A percentile compares a stretch with the other conserved stretches of the same genome.
Conservation (phyloP, 2,888 invertebrate species). For the Drosophila prolongata region DNA sequence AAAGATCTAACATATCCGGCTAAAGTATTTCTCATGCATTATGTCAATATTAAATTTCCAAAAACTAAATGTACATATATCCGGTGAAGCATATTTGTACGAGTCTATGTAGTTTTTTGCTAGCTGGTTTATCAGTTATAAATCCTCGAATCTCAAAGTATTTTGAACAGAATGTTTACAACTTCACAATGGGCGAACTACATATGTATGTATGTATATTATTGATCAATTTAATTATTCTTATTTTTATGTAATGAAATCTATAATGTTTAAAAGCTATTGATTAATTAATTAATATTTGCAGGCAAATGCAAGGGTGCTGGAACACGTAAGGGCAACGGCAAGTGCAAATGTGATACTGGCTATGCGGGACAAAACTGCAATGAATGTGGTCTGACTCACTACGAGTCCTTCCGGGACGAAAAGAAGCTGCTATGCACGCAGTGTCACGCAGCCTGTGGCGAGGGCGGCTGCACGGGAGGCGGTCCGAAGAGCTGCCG, state of each 20-base stretch:
- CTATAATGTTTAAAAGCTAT: not conserved
- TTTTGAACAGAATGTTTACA: no score
- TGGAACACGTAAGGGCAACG: conserved; percentile 96
- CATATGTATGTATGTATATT: no score
- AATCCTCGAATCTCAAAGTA: no score
- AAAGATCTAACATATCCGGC: no score
- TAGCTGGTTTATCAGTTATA: no score
- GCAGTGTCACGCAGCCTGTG: conserved; percentile 91
- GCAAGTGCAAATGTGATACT: conserved; percentile 93
- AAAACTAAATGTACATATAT: no score
- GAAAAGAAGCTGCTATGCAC: conserved; percentile 90
- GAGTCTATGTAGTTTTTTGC: no score
- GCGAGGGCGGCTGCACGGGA: conserved; percentile 89
- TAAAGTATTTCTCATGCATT: no score
- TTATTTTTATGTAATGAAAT: not conserved
- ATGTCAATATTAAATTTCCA: no score
- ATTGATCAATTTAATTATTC: no score
- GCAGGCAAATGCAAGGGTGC: conserved; percentile 89
- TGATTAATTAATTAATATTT: not conserved
- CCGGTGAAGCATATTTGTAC: no score
- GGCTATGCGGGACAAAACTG: conserved; percentile 93
- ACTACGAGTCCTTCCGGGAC: conserved; percentile 91
- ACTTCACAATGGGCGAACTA: no score
- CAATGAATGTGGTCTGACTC: conserved; percentile 90
- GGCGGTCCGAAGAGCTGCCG: conserved; percentile 89